A percentile compares a stretch with the other conserved stretches of the same genome.
phyloP scores from a whole-genome alignment of 2,113 vertebrate genomes.

The Pavo muticus region DNA sequence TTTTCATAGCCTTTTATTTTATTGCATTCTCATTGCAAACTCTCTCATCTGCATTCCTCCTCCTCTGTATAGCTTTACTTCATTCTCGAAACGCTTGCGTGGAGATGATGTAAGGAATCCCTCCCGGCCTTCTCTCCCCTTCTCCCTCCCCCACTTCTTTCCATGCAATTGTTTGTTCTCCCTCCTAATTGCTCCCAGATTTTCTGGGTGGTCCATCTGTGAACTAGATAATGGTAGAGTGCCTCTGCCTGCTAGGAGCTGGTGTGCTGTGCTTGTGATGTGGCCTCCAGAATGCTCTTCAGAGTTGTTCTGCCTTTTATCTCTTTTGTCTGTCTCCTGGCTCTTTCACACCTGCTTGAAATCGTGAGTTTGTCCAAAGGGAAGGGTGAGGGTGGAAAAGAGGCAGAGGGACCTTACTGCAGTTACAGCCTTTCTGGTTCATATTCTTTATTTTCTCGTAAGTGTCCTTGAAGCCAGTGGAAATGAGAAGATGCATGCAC shows the following conservation, averaged over 20 bases:
- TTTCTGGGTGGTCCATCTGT: slow-evolving; percentile 83
- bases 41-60: slow-evolving; percentile 74
- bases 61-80: slow-evolving; percentile 73
- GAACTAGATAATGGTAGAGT: slow-evolving; percentile 75
- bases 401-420: neutral
- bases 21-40: slow-evolving; percentile 52
- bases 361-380: slow-evolving; percentile 8
- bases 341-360: slow-evolving; percentile 77
- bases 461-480: neutral
- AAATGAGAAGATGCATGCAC: fast-evolving
- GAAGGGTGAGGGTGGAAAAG: neutral
- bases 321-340: slow-evolving; percentile 69
- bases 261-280: slow-evolving; percentile 66
- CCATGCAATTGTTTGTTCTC: slow-evolving; percentile 68
- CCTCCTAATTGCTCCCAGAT: slow-evolving; percentile 75
- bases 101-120: slow-evolving; percentile 78
- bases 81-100: slow-evolving; percentile 79
- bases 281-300: slow-evolving; percentile 71
- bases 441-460: neutral
- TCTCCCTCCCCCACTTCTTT: slow-evolving; percentile 38
- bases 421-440: neutral
- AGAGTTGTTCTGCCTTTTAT: slow-evolving; percentile 63
- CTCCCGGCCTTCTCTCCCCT: slow-evolving; percentile 47
- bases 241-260: slow-evolving; percentile 63
- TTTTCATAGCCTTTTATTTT: slow-evolving; percentile 51